phyloP scores from a whole-genome alignment of 2,797 vertebrate species.

The Poliocrania exsul region DNA sequence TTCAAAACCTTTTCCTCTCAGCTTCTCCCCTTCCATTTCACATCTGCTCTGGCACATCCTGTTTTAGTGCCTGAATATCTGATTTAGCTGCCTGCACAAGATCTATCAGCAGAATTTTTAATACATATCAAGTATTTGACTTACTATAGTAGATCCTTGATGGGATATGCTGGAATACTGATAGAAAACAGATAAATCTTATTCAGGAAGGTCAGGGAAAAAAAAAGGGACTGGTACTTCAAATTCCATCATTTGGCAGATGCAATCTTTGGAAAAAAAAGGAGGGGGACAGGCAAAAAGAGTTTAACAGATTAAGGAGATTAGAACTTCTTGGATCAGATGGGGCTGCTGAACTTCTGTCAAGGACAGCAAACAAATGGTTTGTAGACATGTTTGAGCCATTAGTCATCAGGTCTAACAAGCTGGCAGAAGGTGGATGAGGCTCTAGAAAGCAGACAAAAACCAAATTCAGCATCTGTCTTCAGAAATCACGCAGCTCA shows the following conservation, averaged over 20 bases:
- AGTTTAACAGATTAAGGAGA: background rate
- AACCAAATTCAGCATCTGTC: background rate
- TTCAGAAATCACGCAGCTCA: background rate
- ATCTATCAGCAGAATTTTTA: background rate
- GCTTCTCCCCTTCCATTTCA: background rate
- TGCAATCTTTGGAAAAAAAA: background rate
- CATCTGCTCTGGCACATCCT: background rate
- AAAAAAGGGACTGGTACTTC: background rate
- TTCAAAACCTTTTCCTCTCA: background rate
- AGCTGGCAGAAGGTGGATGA: background rate
- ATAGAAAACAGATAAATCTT: background rate
- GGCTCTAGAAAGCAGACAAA: background rate
- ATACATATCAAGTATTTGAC: background rate
- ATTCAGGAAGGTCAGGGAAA: background rate
- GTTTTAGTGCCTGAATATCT: background rate
- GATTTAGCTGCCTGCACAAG: background rate
- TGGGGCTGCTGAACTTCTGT: background rate
- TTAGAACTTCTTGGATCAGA: background rate
- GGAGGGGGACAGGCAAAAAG: background rate
- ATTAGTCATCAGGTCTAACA: background rate
- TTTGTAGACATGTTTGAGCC: background rate
- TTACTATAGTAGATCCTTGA: background rate
- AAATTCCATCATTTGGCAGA: background rate
- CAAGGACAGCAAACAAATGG: constrained; percentile 1
- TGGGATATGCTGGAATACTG: background rate